These are phyloP conservation scores for Neuroscelio doddi DNA, from an alignment of 2,888 invertebrate genomes.

Conservation along the genomic window DNA sequence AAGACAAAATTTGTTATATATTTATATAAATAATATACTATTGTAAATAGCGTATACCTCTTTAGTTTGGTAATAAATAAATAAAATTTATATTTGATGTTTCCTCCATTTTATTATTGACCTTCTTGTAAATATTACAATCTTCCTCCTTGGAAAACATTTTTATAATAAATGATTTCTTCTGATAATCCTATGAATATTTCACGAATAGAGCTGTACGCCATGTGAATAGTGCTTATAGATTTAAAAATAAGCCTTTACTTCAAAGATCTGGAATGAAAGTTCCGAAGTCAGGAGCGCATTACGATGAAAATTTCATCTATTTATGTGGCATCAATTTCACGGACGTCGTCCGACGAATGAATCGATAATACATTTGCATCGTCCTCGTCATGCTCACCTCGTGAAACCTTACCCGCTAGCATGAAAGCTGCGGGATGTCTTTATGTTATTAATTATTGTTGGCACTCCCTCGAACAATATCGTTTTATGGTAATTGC, in stretches of 20 bases:
- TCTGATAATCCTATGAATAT: no score
- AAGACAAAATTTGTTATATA: no score
- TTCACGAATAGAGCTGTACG: no score
- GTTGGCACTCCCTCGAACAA: constrained; percentile 28
- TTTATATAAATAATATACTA: no score
- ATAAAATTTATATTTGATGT: no score
- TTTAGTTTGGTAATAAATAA: no score
- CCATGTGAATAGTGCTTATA: constrained; percentile 10
- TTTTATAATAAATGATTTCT: no score
- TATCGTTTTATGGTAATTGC: constrained; percentile 17
- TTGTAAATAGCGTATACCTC: no score
- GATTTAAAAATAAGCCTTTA: constrained; percentile 20
- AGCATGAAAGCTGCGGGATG: constrained; percentile 37
- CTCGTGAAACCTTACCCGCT: constrained; percentile 37
- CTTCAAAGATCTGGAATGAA: constrained; percentile 10
- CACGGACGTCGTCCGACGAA: constrained; percentile 42
- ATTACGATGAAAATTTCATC: constrained; percentile 28
- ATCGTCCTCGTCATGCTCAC: constrained; percentile 36
- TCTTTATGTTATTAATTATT: constrained; percentile 48
- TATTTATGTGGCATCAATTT: constrained; percentile 44
- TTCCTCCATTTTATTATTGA: no score
- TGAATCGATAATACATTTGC: constrained; percentile 48
- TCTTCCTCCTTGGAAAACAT: no score
- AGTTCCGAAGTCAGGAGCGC: constrained; percentile 8
- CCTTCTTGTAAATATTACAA: no score